These are phyloP conservation scores for roundworm (Caenorhabditis elegans) DNA, from an alignment of 1,140 invertebrate species.

Conservation along the genomic window WBcel235 BX284605.5:20677001-20677500, in stretches of 20 bases:
- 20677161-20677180: conserved; percentile 64
- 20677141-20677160: conserved; percentile 61
- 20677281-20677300: background rate
- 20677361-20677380: conserved; percentile 34
- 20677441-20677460: background rate
- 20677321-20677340: conserved; percentile 7
- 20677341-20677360: conserved; percentile 24
- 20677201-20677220: conserved; percentile 59
- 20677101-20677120: conserved; percentile 48
- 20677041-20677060: conserved; percentile 35
- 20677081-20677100: conserved; percentile 62
- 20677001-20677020: conserved; percentile 10
- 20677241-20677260: conserved; percentile 26
- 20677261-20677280: background rate
- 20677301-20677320: background rate
- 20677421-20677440: background rate
- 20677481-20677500: background rate
- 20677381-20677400: background rate
- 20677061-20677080: conserved; percentile 57
- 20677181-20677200: conserved; percentile 47
- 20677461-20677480: conserved; percentile 23
- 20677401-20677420: background rate
- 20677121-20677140: conserved; percentile 59
- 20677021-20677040: conserved; percentile 29
- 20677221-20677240: conserved; percentile 49